Base-by-base conservation (phyloP, 2,888 invertebrate species). In the Brenthis hecate region DNA sequence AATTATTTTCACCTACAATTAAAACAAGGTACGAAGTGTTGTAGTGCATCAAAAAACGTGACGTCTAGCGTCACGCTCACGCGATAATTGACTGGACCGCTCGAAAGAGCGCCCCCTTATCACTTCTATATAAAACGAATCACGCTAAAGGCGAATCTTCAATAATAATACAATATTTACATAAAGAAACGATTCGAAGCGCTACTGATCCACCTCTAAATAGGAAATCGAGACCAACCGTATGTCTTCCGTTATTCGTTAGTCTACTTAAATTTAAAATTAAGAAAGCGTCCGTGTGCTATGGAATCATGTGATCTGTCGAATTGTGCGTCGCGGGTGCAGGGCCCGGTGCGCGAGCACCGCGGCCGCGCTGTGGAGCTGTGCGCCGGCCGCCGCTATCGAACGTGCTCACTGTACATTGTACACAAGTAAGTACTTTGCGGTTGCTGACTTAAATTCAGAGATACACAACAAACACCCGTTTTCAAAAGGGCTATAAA, bases 1-100 rank as follows among this genome's bases (percentile, higher is more conserved):
- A 92, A 91, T 91, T 90, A 91, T 88, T 89, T 91, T 86, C 81
- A 81, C 87, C 91, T 91, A 92, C 85, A 87, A 87, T 91, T 88
- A 90, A 91, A 89, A 85, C 82, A 89, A 88, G 81, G 85, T 89
- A 86, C 88, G 87, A 89, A 88, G 87, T 89, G 88, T 88, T 84
- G 83, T 85, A 72, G 78, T 76, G 80, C 80, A 75, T 73, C 76
- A 75, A 68, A 73, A 75, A 69, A 72, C 72, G 72, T 72, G 68
- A 71, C 74, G 73, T 74, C 80, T 77, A 83, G 79, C 78, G 79
- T 77, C 73, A 79, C 81, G 82, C 86, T 83, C 84, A 82, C 85
- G 86, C 83, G 84, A 83, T 92, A 92, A 92, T 92, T 92, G 92
- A 92, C 92, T 91, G 91, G 87, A 85, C 85, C 87, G 80, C 80